phyloP scores from a whole-genome alignment of 2,797 vertebrate species.

The Loris lydekkerianus region DNA sequence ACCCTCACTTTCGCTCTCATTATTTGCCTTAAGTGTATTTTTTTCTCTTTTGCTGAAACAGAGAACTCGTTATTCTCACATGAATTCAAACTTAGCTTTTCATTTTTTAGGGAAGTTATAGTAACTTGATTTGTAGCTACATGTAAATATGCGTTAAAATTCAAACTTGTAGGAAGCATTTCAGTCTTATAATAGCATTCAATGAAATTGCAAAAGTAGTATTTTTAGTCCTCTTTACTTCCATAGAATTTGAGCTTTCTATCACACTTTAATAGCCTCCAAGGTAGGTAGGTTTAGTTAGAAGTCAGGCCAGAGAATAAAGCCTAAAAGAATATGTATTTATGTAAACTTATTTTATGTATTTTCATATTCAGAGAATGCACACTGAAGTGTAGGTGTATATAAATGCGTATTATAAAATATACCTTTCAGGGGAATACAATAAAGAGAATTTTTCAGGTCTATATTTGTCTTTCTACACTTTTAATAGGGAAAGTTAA shows the following conservation, averaged over 20 bases:
- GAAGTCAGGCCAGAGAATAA: slow-evolving; percentile 5
- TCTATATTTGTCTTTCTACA: background rate
- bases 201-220: background rate
- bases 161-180: background rate
- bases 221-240: background rate
- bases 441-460: background rate
- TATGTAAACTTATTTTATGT: background rate
- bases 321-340: background rate
- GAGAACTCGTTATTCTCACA: background rate
- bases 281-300: background rate
- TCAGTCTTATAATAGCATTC: background rate
- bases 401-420: background rate
- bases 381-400: background rate
- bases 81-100: background rate
- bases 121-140: background rate
- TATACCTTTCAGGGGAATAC: background rate
- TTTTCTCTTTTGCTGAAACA: background rate
- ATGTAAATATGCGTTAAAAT: background rate
- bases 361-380: background rate
- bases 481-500: background rate
- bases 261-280: background rate
- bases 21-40: background rate
- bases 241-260: background rate
- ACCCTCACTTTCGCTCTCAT: background rate
- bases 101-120: background rate